Base-by-base conservation (phyloP, 2,888 invertebrate species). In the Piscicola geometra region DNA sequence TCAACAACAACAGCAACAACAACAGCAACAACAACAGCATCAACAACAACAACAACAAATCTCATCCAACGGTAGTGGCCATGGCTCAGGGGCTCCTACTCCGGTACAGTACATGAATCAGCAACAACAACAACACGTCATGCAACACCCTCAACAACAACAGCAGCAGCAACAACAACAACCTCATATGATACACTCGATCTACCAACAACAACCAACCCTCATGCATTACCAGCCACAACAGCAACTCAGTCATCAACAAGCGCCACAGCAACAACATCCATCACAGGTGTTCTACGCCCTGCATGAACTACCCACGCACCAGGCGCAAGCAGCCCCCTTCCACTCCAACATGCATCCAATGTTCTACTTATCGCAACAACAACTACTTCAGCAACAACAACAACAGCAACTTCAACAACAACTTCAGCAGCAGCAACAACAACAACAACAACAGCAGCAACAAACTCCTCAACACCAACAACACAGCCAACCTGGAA, bases 71-170 rank as follows among this genome's bases (percentile, higher is more conserved):
- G 33, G 41, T 33, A 36, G 35, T 35, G 73, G 73, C 0, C 56
- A 56, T 35, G 73, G 73, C 5, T 73, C 73, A n/a, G 73, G 73
- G 18, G 73, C 73, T 12, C 73, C 73, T 18, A 73, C 73, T 36
- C 73, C 73, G 18, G 73, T 73, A n/a, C 73, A 73, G n/a, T 73
- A 73, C 33, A 33, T 50, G 3, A 25, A 25, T 1, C 28, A 30
- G 28, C 70, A 32, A 36, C 25, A 1, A 18, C 73, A 30, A 36
- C 33, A 35, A 15, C 60, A 15, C 30, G 28, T 1, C 12, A 32
- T 56, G 35, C 60, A 64, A 33, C 73, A 71, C 12, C 71, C 36
- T 25, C 71, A 71, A 52, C 50, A 52, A 30, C 73, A 56, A 15
- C 73, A 73, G 56, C 73, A 71, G 52, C 71, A 71, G 28, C 50